Percentiles rank a stretch among this genome's conserved stretches.
phyloP scores from a whole-genome alignment of 2,888 invertebrate species.

The Tetrapedia diversipes region DNA sequence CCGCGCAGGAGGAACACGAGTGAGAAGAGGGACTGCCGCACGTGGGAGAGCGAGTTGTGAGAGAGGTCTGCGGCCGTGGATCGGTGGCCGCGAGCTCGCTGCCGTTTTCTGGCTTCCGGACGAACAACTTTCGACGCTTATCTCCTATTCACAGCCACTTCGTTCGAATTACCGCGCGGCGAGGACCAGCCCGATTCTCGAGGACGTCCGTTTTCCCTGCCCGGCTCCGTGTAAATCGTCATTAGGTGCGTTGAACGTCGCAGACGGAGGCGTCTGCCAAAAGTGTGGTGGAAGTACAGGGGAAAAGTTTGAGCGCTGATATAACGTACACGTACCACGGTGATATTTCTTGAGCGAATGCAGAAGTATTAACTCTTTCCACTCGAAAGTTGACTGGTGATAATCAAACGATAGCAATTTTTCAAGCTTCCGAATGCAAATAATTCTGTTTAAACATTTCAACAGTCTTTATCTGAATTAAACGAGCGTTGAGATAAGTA shows the following conservation, averaged over 20 bases:
- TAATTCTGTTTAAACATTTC: no score
- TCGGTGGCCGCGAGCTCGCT: constrained; percentile 6
- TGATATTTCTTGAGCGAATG: no score
- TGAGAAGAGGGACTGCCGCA: constrained; percentile 25
- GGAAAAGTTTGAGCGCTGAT: no score
- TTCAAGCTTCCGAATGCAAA: no score
- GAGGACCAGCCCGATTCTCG: constrained; percentile 13
- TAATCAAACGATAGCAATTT: no score
- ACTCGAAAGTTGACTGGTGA: no score
- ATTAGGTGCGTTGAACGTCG: not conserved
- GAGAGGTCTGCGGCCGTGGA: constrained; percentile 17
- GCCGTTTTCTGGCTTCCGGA: constrained; percentile 20
- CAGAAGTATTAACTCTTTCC: no score
- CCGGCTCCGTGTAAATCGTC: not conserved
- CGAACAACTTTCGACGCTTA: constrained; percentile 36
- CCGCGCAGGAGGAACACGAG: constrained; percentile 29
- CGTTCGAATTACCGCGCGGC: constrained; percentile 20
- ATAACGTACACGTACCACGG: no score
- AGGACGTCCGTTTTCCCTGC: not conserved
- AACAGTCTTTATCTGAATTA: no score
- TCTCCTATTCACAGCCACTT: constrained; percentile 38
- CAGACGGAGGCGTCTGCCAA: not conserved
- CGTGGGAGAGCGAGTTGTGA: constrained; percentile 23
- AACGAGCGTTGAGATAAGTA: no score
- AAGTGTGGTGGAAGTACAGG: no score